Evolutionary conservation across 1,140 invertebrate genomes (phyloP).

Genomic region (Protaetia brevitarsis): DNA sequence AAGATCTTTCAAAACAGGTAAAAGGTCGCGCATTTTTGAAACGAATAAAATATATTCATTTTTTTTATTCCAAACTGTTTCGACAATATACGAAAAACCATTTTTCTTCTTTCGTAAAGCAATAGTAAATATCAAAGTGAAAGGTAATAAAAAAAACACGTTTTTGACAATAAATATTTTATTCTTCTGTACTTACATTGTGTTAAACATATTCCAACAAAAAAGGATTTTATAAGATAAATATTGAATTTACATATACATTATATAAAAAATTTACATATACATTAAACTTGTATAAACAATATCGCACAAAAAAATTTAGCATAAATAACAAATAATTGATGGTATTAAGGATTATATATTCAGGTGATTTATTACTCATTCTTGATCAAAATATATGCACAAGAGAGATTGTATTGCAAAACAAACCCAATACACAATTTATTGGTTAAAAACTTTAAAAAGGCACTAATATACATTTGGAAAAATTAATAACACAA

Average conservation of each 20-base stretch:
- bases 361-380: too few species aligned
- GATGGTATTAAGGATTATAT: background rate
- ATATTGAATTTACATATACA: background rate
- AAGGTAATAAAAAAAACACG: background rate
- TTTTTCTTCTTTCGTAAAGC: too few species aligned
- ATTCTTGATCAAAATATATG: too few species aligned
- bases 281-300: background rate
- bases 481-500: constrained; percentile 1
- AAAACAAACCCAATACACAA: too few species aligned
- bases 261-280: background rate
- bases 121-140: background rate
- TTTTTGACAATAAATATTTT: constrained; percentile 1
- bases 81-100: too few species aligned
- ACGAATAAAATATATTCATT: too few species aligned
- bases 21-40: too few species aligned
- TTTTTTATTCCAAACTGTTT: too few species aligned
- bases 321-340: background rate
- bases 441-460: background rate
- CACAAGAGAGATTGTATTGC: too few species aligned
- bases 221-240: background rate
- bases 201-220: constrained; percentile 6
- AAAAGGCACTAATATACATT: constrained; percentile 13
- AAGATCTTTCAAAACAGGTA: too few species aligned
- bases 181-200: constrained; percentile 2
- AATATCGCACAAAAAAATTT: background rate